Base-by-base conservation (phyloP, 2,113 vertebrate genomes). In the Cephalopterus ornatus region DNA sequence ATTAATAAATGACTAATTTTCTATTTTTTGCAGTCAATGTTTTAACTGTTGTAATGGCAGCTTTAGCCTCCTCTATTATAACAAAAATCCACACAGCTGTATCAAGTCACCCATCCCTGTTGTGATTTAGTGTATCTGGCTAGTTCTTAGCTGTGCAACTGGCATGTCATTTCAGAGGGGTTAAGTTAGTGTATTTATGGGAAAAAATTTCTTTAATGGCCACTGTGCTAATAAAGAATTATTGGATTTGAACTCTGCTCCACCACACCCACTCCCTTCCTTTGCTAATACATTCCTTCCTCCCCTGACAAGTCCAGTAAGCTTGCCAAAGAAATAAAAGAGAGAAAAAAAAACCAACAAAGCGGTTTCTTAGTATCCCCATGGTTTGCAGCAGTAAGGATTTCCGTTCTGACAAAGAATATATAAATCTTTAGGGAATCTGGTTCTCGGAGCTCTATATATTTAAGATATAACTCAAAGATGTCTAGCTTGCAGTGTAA, bases 241-340 rank as follows among this genome's bases (percentile, higher is more conserved):
- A 37, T 23, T 80, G 55, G 9, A 84, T 63, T 74, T 95, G 82
- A 95, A 86, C 85, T 92, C 55, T 86, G 27, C 42, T 92, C 33
- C 1, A 6, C 59, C 27, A 5, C 68, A 84, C 41, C 77, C 63
- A 35, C 63, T 86, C 53, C 21, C 24, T 73, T 92, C 71, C 61
- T 80, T 67, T 93, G 17, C 59, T 89, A 84, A 95, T 88, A 63
- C 55, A 86, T 88, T 96, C 82, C 61, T 88, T 93, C 78, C 68
- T 86, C 32, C 55, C 70, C 70, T 85, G 75, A 90, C 30, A 84
- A 28, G 30, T 86, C 42, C 1, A 0, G 35, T 77, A 59, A 44
- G 13, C 17, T 93, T 63, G 73, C 76, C 86, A 93, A 92, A 70
- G 4, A 16, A 33, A 33, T 20, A 85, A 67, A 44, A 77, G 19